Base-by-base conservation (phyloP, 1,140 invertebrate genomes). In the Heliconius hermathena region DNA sequence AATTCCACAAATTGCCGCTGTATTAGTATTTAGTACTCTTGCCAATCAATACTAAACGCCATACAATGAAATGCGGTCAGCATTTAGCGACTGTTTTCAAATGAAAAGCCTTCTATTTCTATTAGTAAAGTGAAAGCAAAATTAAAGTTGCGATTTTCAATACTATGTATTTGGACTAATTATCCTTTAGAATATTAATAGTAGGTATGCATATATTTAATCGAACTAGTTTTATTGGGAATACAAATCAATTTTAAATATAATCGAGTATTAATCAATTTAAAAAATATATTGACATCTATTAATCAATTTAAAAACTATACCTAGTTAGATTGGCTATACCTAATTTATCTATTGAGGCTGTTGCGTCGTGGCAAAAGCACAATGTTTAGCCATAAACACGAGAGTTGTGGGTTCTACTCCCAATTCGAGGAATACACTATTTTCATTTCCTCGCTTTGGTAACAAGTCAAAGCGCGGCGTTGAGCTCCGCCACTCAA, bases 71-170 rank as follows among this genome's bases (percentile, higher is more conserved):
- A 66, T 66, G 60, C 60, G 60, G 60, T 29, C n/a, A 22, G 73
- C 26, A 57, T 74, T 74, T 74, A 57, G n/a, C 73, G 73, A 74
- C 54, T 74, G 46, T 49, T 36, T 74, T 54, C 36, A 33, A 57
- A 74, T 74, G 18, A 74, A 74, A 38, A 74, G 73, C 49, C 26
- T 52, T 36, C 20, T 52, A 74, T 36, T 74, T 41, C 18, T 46
- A 74, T 74, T 46, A 74, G 73, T 20, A 29, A 66, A 66, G 22
- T 66, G 11, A 66, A 5, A 29, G 13, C 11, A 13, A 66, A 66
- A 26, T 29, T 29, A 66, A 26, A 26, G 26, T 66, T 29, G 22
- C 13, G 26, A 16, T 29, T 26, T 66, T 66, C 22, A 66, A 29
- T 26, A 66, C 11, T 1, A 52, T 52, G 18, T 52, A 22, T 60